phyloP scores from a whole-genome alignment of 2,888 invertebrate species.

The Oscheius onirici region DNA sequence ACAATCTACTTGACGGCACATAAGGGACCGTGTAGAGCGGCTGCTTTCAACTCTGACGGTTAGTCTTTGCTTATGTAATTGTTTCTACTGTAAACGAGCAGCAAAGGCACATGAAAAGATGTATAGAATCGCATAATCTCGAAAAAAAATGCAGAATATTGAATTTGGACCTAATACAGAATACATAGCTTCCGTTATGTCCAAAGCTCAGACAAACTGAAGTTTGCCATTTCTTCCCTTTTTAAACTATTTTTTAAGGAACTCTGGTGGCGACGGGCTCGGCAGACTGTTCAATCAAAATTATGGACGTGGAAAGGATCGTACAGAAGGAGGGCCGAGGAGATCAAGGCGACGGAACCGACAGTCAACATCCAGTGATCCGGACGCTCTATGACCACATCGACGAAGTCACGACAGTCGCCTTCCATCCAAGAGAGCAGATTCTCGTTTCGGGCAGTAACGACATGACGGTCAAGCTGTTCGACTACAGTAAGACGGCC shows the following conservation, averaged over 20 bases:
- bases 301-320: conserved; percentile 98
- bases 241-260: conserved; percentile 73
- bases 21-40: conserved; percentile 90
- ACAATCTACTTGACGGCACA: conserved; percentile 98
- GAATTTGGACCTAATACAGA: too few species aligned
- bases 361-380: conserved; percentile 88
- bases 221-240: background rate
- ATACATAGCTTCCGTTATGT: too few species aligned
- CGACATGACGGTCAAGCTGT: conserved; percentile 95
- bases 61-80: too few species aligned
- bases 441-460: conserved; percentile 88
- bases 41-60: conserved; percentile 91
- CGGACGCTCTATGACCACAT: conserved; percentile 95
- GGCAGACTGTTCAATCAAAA: conserved; percentile 97
- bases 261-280: conserved; percentile 96
- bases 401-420: conserved; percentile 88
- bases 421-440: conserved; percentile 94
- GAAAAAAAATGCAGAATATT: too few species aligned
- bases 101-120: too few species aligned
- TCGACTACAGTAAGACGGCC: conserved; percentile 97
- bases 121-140: too few species aligned
- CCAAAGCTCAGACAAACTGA: too few species aligned
- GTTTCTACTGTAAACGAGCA: too few species aligned
- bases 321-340: conserved; percentile 84
- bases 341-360: conserved; percentile 73